Evolutionary conservation across 92 coral and sea anemone genomes (phyloP).

Genomic region (Zoanthus sociatus): DNA sequence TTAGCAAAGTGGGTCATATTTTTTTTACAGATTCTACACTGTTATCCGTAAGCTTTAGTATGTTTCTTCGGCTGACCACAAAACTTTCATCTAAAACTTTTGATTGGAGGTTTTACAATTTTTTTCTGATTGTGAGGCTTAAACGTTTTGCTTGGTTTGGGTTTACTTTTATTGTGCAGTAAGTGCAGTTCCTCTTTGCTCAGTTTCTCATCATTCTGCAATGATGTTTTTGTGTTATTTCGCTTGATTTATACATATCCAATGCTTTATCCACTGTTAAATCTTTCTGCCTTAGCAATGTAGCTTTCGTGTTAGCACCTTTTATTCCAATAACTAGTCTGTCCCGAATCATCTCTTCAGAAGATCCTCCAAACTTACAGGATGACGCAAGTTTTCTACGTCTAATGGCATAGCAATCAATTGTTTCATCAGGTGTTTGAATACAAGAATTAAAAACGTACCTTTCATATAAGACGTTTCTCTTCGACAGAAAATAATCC

Average conservation of each 20-base stretch:
- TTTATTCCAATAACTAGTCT: conserved; percentile 61
- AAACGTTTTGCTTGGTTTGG: not conserved
- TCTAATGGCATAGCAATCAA: conserved; percentile 54
- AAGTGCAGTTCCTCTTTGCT: not conserved
- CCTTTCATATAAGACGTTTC: conserved; percentile 62
- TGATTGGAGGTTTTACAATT: not conserved
- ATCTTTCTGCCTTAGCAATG: conserved; percentile 59
- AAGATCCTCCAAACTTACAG: conserved; percentile 60
- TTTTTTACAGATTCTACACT: conserved; percentile 33
- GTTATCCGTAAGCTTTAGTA: conserved; percentile 35
- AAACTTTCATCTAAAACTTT: not conserved
- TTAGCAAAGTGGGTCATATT: conserved; percentile 49
- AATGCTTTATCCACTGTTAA: conserved; percentile 56
- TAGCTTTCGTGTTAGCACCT: conserved; percentile 48
- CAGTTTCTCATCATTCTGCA: not conserved
- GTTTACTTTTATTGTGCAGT: not conserved
- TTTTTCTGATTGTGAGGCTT: not conserved
- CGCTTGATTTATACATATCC: conserved; percentile 60
- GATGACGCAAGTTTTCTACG: conserved; percentile 55
- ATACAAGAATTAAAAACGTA: conserved; percentile 60
- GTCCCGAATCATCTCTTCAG: conserved; percentile 59
- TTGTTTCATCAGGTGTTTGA: conserved; percentile 56
- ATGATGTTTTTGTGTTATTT: conserved; percentile 51
- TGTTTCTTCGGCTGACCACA: conserved; percentile 47
- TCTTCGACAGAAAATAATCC: conserved; percentile 58